These are phyloP conservation scores for Triplophysa rosa DNA, from an alignment of 2,113 vertebrate species.

Conservation along the genomic window DNA sequence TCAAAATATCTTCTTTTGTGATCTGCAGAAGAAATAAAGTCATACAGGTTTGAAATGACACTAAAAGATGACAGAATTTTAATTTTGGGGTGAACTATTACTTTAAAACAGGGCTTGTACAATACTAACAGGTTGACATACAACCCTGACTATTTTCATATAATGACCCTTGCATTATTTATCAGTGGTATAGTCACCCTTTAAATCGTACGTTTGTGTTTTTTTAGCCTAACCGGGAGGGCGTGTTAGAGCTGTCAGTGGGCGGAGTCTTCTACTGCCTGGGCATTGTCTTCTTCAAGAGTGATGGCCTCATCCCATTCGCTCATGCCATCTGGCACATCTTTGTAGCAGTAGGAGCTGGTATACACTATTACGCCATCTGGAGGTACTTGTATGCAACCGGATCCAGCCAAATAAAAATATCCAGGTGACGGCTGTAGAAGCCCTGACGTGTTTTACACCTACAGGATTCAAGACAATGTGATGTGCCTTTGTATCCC, in stretches of 20 bases:
- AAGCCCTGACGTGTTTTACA: constrained; percentile 1
- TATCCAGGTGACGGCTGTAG: constrained; percentile 74
- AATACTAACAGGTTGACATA: too few relatives aligned
- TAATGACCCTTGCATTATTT: neutral
- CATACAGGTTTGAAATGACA: too few relatives aligned
- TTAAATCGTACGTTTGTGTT: neutral
- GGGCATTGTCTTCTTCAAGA: constrained; percentile 95
- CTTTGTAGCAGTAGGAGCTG: constrained; percentile 89
- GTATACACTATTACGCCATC: constrained; percentile 93
- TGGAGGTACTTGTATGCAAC: constrained; percentile 90
- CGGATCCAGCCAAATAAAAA: constrained; percentile 69
- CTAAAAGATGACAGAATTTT: too few relatives aligned
- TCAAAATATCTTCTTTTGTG: too few relatives aligned
- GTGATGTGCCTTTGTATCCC: constrained; percentile 12
- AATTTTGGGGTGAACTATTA: too few relatives aligned
- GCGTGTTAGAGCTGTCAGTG: constrained; percentile 84
- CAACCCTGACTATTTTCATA: neutral
- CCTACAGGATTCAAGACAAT: constrained; percentile 25
- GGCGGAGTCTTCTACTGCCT: constrained; percentile 89
- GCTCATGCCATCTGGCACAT: constrained; percentile 98
- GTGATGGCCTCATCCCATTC: constrained; percentile 91
- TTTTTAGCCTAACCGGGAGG: constrained; percentile 84
- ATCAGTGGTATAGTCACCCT: neutral
- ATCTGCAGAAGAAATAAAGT: too few relatives aligned
- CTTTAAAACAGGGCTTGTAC: too few relatives aligned